Evolutionary conservation across 2,113 vertebrate genomes (phyloP), one percentile per base, ranked within the genome.

Genomic region (Tautogolabrus adspersus): DNA sequence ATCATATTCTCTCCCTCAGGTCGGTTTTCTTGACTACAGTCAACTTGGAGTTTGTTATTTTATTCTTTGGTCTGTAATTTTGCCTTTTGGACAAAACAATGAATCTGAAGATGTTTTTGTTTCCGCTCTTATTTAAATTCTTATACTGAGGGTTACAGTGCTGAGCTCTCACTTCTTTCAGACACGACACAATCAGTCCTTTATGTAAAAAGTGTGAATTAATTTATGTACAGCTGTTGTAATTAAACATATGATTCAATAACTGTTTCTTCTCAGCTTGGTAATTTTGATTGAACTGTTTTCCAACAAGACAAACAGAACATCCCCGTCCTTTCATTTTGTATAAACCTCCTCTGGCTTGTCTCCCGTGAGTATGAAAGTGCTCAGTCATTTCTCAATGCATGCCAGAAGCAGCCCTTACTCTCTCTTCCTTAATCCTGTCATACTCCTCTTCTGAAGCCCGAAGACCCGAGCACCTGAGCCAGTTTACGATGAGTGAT

Each of bases 371-470:
- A 62, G 4, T 13, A 22, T 23, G 19, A 56, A 37, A 72, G 21
- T 21, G 42, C 51, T 64, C 52, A 52, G 42, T 78, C 67, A 64
- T 55, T 77, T 47, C 49, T 58, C 15, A 52, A 58, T 34, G 60
- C 59, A 70, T 4, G n/a, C 51, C 16, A 1, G 15, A n/a, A 49
- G 58, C 59, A 40, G 30, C 42, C 38, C 40, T 40, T 42, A 21
- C 10, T 37, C 49, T 23, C 66, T 49, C 52, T 18, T 68, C 37
- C 34, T 54, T 60, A 54, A 59, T 72, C 68, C 46, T 66, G 61
- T 65, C 76, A 72, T 60, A 46, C 65, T 49, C 30, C 37, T 18
- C 30, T 54, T 72, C 65, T 34, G 19, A 72, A 44, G 61, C 30
- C 8, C 6, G 47, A 19, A 4, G 60, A 69, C 47, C 19, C 1